These are phyloP conservation scores for Drosophila lacteicornis DNA, from an alignment of 1,140 invertebrate genomes.

Conservation along the genomic window DNA sequence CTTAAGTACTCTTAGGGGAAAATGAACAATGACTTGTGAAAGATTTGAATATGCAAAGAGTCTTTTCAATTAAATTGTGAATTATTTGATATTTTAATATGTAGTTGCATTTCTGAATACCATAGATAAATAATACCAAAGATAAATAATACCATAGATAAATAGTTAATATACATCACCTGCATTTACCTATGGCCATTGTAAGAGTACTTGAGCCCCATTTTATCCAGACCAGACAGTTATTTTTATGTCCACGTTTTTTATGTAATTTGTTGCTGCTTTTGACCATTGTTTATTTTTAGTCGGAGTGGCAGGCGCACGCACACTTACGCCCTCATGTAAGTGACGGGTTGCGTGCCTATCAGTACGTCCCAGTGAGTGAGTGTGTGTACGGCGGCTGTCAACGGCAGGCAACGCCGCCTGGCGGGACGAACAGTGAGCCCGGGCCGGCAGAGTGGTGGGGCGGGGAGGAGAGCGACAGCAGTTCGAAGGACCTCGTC, in stretches of 20 bases:
- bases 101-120: neutral
- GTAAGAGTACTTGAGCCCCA: neutral
- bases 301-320: constrained; percentile 54
- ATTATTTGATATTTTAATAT: constrained; percentile 1
- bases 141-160: neutral
- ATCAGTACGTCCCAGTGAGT: constrained; percentile 20
- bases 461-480: neutral
- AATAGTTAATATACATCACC: neutral
- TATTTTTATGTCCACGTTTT: constrained; percentile 18
- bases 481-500: constrained; percentile 35
- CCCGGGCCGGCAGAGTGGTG: neutral
- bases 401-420: constrained; percentile 53
- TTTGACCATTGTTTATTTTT: constrained; percentile 70
- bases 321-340: constrained; percentile 30
- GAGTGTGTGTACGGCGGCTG: constrained; percentile 51
- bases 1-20: constrained; percentile 30
- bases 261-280: constrained; percentile 33
- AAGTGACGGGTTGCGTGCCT: constrained; percentile 52
- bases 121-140: neutral
- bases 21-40: neutral
- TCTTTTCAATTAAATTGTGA: constrained; percentile 17
- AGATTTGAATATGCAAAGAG: constrained; percentile 17
- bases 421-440: constrained; percentile 18
- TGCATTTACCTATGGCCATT: neutral
- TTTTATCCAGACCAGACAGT: neutral